Evolutionary conservation across 2,113 vertebrate species (phyloP).

Genomic region (Chaetorhynchus papuensis): DNA sequence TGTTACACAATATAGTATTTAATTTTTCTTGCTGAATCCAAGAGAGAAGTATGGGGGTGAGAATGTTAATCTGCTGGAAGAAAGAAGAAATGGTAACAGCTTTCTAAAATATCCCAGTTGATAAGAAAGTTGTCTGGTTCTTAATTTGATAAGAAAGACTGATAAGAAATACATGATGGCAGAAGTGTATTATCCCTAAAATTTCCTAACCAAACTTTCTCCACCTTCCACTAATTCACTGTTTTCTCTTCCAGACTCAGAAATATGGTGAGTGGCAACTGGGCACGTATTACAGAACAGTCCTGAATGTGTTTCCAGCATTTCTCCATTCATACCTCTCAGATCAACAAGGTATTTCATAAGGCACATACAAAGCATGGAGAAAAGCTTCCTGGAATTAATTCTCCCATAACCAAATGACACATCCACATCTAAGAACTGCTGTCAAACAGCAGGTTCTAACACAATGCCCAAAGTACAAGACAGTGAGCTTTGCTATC

Average conservation of each 20-base stretch:
- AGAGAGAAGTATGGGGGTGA: accelerated
- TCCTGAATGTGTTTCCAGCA: background rate
- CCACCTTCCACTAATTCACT: background rate
- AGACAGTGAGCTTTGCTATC: background rate
- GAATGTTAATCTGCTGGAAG: background rate
- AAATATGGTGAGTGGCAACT: background rate
- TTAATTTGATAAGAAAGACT: background rate
- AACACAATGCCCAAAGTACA: background rate
- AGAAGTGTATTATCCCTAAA: background rate
- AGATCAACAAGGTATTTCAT: background rate
- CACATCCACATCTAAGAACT: background rate
- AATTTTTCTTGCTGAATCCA: background rate
- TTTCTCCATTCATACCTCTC: background rate
- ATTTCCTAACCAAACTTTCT: background rate
- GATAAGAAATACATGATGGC: background rate
- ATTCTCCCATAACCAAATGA: background rate
- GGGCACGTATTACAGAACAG: background rate
- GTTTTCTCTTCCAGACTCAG: background rate
- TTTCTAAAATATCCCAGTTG: background rate
- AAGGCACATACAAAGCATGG: too few species aligned
- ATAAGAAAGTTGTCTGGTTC: background rate
- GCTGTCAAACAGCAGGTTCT: background rate
- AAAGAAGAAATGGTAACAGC: background rate
- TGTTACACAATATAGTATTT: background rate
- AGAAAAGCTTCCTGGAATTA: background rate